These are phyloP conservation scores for Channa argus DNA, from an alignment of 2,113 vertebrate species.

Conservation along the genomic window DNA sequence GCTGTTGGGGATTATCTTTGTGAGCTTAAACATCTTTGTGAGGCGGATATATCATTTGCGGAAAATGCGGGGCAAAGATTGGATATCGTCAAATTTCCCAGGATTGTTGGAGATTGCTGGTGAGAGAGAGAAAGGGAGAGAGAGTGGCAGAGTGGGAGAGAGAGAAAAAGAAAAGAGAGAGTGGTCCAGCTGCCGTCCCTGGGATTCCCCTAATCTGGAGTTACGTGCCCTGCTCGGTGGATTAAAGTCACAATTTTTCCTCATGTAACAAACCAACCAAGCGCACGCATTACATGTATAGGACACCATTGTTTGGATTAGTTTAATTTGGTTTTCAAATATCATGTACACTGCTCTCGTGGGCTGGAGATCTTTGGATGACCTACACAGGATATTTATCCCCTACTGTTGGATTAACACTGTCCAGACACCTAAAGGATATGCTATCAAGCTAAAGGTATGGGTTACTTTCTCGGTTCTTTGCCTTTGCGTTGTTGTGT, in stretches of 20 bases:
- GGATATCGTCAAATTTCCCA: slow-evolving; percentile 80
- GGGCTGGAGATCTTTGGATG: slow-evolving; percentile 83
- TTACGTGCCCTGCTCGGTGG: slow-evolving; percentile 79
- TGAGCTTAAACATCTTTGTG: slow-evolving; percentile 67
- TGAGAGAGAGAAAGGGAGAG: slow-evolving; percentile 57
- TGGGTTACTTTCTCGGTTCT: slow-evolving; percentile 60
- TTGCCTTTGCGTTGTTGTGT: slow-evolving; percentile 58
- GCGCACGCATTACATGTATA: slow-evolving; percentile 68
- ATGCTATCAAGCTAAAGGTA: slow-evolving; percentile 74
- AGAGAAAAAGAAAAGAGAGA: slow-evolving; percentile 66
- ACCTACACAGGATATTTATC: slow-evolving; percentile 86
- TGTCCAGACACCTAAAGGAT: slow-evolving; percentile 76
- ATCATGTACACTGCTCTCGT: slow-evolving; percentile 50
- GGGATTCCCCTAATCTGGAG: slow-evolving; percentile 84
- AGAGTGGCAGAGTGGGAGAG: slow-evolving; percentile 3
- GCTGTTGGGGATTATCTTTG: slow-evolving; percentile 65
- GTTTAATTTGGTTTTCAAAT: slow-evolving; percentile 72
- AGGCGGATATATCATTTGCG: slow-evolving; percentile 80
- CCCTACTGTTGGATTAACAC: slow-evolving; percentile 91
- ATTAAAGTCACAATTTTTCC: slow-evolving; percentile 77
- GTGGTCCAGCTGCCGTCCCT: slow-evolving; percentile 76
- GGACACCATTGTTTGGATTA: slow-evolving; percentile 80
- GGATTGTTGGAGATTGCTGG: slow-evolving; percentile 81
- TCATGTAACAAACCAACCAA: slow-evolving; percentile 71
- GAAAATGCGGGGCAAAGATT: slow-evolving; percentile 81